phyloP scores from a whole-genome alignment of 1,140 invertebrate species.

The Nasonia giraulti region DNA sequence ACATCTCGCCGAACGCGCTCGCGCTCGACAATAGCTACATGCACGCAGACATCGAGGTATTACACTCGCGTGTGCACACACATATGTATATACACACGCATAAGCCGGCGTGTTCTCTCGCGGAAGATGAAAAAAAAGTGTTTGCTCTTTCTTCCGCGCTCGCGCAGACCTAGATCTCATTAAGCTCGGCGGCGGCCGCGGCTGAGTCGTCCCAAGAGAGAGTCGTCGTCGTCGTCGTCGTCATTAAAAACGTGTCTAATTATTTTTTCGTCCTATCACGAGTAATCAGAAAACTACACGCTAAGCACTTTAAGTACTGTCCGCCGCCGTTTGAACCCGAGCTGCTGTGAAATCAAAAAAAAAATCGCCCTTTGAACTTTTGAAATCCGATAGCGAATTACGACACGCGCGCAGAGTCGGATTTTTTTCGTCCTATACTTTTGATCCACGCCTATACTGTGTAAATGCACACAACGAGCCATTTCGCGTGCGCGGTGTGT shows the following conservation, averaged over 20 bases:
- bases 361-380: conserved; percentile 1
- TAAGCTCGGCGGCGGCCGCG: not conserved
- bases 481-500: too few relatives aligned
- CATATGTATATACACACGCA: not conserved
- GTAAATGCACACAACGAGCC: too few relatives aligned
- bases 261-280: not conserved
- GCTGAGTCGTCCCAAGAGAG: not conserved
- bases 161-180: conserved; percentile 22
- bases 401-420: too few relatives aligned
- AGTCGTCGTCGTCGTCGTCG: not conserved
- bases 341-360: too few relatives aligned
- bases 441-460: too few relatives aligned
- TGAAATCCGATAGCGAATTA: not conserved
- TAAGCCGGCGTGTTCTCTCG: not conserved
- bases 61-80: not conserved
- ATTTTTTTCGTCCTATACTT: too few relatives aligned
- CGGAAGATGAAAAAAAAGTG: not conserved
- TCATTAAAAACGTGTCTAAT: conserved; percentile 19
- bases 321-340: not conserved
- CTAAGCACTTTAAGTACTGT: not conserved
- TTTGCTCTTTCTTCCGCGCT: conserved; percentile 1
- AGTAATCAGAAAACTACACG: not conserved
- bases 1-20: too few relatives aligned
- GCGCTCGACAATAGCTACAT: not conserved
- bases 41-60: not conserved